phyloP scores from a whole-genome alignment of 2,888 invertebrate genomes.

The Trichogramma evanescens region DNA sequence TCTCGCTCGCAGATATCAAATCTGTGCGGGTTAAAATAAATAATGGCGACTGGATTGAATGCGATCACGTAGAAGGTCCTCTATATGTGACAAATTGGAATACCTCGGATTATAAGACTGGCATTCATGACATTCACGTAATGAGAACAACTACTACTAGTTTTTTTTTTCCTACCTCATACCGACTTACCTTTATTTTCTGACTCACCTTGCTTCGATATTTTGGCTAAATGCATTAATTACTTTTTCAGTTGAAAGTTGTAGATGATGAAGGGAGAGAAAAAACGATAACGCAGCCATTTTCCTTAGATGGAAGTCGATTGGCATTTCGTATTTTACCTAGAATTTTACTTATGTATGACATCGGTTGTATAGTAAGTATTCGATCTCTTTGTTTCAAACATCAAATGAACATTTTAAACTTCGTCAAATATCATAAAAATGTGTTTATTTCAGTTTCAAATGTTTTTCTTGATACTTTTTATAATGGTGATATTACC shows the following conservation, averaged over 20 bases:
- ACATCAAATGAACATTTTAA: slow-evolving; percentile 4
- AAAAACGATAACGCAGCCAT: slow-evolving; percentile 59
- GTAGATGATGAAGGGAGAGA: slow-evolving; percentile 56
- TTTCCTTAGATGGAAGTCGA: slow-evolving; percentile 68
- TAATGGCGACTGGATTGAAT: slow-evolving; percentile 57
- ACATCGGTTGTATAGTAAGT: slow-evolving; percentile 68
- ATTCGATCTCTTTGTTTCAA: neutral
- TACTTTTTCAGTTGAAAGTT: slow-evolving; percentile 51
- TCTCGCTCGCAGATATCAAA: slow-evolving; percentile 61
- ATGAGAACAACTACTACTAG: neutral
- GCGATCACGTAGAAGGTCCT: slow-evolving; percentile 58
- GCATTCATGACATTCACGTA: slow-evolving; percentile 63
- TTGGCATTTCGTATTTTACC: slow-evolving; percentile 62
- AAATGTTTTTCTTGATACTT: slow-evolving; percentile 59
- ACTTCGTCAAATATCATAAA: slow-evolving; percentile 8
- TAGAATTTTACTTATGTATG: slow-evolving; percentile 69
- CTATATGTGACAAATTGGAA: slow-evolving; percentile 70
- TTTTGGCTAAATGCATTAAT: neutral
- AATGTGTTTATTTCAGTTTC: slow-evolving; percentile 55
- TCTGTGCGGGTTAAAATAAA: slow-evolving; percentile 64
- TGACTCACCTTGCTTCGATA: neutral
- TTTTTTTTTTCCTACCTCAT: neutral
- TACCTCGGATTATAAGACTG: slow-evolving; percentile 57
- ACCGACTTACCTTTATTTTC: neutral
- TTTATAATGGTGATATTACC: slow-evolving; percentile 60